Conservation (phyloP, 2,113 vertebrate genomes). For the Diphyllodes magnificus region DNA sequence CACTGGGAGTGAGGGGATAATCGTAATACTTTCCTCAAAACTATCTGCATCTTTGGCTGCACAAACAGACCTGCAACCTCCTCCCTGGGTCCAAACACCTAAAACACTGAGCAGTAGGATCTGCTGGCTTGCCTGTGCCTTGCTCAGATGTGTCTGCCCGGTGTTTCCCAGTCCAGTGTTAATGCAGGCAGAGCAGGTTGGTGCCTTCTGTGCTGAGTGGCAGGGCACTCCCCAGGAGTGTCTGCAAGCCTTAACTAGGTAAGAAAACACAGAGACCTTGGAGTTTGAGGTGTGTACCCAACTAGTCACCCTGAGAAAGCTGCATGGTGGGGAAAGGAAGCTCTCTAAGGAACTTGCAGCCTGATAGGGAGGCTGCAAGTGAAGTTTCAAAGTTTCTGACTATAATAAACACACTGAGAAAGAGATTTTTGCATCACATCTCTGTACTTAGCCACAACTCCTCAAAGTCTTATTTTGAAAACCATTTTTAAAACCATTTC, state of each 20-base stretch:
- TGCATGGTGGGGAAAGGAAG: rapidly evolving
- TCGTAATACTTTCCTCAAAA: background rate
- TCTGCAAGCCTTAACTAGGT: background rate
- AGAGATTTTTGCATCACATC: background rate
- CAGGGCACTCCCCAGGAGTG: background rate
- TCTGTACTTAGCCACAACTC: background rate
- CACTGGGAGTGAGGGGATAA: background rate
- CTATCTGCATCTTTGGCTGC: background rate
- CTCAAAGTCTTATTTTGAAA: background rate
- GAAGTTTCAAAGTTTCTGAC: background rate
- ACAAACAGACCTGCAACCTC: background rate
- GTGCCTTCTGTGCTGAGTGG: background rate
- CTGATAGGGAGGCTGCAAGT: background rate
- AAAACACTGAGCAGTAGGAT: background rate
- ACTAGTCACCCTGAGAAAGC: background rate
- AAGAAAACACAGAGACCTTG: background rate
- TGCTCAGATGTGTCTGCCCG: background rate
- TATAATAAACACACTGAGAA: background rate
- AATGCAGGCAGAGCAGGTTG: background rate
- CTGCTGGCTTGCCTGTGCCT: background rate
- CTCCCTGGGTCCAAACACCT: background rate
- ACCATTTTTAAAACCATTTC: background rate
- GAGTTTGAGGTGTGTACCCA: background rate
- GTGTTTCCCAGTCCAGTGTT: background rate
- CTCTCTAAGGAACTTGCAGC: background rate